Evolutionary conservation across 2,113 vertebrate genomes (phyloP).

Genomic region (Scopus umbretta): DNA sequence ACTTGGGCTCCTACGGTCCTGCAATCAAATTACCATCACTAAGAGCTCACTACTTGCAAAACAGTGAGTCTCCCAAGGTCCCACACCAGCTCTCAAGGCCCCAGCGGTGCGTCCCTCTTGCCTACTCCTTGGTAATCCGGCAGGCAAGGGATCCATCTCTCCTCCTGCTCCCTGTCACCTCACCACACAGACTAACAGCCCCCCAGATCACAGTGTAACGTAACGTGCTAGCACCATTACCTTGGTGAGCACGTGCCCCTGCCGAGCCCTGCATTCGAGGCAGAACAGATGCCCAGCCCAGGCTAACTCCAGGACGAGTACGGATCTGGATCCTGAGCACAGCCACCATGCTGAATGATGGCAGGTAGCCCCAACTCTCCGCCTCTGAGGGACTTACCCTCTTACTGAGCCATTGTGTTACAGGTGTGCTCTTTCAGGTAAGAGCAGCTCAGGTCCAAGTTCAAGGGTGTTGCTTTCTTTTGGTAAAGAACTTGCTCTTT

Average conservation of each 20-base stretch:
- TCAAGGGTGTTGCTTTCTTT: background rate
- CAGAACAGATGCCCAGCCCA: background rate
- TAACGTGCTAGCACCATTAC: background rate
- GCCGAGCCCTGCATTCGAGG: background rate
- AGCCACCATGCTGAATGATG: background rate
- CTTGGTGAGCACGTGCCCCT: background rate
- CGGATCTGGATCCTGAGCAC: background rate
- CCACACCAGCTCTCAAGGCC: background rate
- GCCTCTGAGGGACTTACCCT: background rate
- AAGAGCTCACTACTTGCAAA: background rate
- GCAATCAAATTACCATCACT: background rate
- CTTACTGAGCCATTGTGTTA: background rate
- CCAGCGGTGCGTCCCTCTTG: rapidly evolving
- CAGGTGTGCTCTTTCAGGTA: background rate
- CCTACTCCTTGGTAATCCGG: background rate
- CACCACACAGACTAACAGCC: background rate
- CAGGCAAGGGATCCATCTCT: background rate
- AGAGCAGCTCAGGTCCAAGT: background rate
- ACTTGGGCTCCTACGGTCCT: background rate
- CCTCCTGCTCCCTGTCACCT: background rate
- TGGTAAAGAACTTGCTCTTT: background rate
- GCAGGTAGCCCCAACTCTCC: background rate
- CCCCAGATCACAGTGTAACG: background rate
- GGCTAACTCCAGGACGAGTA: background rate
- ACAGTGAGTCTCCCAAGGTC: background rate